Base-by-base conservation (phyloP, 1,140 invertebrate species). In the Diabrotica undecimpunctata region DNA sequence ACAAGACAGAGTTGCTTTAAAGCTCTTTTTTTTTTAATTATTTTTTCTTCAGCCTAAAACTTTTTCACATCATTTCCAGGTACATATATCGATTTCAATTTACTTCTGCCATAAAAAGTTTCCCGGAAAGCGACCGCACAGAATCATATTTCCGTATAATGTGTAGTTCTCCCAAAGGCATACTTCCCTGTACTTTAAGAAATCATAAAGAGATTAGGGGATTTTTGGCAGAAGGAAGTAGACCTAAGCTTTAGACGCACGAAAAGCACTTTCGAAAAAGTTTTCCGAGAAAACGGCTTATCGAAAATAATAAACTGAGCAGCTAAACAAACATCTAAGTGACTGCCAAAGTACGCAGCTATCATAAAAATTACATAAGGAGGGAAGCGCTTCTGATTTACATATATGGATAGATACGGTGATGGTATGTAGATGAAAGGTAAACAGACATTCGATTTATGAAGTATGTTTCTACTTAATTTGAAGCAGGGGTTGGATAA, bases 151-250 rank as follows among this genome's bases (percentile, higher is more conserved):
- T 4, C 25, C 25, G 25, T 46, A n/a, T 46, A 46, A 46, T 10
- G 41, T 46, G 41, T 46, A 46, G 8, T 10, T 46, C 8, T 46
- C 8, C 41, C 41, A 46, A 46, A 8, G 41, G 14, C n/a, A 41
- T 41, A 38, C 39, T 59, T 59, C 57, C 37, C 36, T 13, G 11
- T 56, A 61, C 67, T 68, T 63, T 51, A 63, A 68, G 67, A 68
- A 68, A 68, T 65, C 67, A 68, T 68, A 68, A 68, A 68, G 67
- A 66, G 67, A 68, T 68, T 68, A 65, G 38, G 64, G 67, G 67
- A 68, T 68, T 68, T 65, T 59, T 54, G 41, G 41, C n/a, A 46
- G 41, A 62, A 50, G 5, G 38, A 13, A 35, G 52, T 38, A 5
- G 12, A 50, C 10, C 63, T 68, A 68, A 68, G 63, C 67, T 65